These are phyloP conservation scores for Emydura subglobosa DNA, from an alignment of 2,113 vertebrate genomes.

Conservation along the genomic window DNA sequence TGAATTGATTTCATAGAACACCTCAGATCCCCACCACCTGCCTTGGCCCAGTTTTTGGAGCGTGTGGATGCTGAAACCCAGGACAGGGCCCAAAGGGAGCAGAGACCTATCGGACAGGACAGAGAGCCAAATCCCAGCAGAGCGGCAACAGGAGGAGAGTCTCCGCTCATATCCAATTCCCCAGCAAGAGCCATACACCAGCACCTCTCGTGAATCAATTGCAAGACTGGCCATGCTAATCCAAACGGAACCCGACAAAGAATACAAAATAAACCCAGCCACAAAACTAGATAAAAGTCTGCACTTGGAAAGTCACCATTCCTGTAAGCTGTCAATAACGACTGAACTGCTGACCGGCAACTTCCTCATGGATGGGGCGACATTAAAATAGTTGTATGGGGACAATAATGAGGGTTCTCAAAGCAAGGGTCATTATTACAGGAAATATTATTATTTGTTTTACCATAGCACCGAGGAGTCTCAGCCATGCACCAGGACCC, in stretches of 20 bases:
- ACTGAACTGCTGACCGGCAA: background rate
- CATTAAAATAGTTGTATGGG: background rate
- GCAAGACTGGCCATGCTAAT: background rate
- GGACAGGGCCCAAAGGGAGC: too few species aligned
- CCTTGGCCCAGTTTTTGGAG: background rate
- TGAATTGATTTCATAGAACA: background rate
- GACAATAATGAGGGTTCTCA: background rate
- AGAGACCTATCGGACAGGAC: background rate
- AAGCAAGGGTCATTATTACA: background rate
- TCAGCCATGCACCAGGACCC: background rate
- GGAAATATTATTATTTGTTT: background rate
- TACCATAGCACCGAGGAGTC: background rate
- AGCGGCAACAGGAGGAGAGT: background rate
- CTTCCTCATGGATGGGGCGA: background rate
- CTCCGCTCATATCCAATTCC: background rate
- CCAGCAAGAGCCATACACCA: background rate
- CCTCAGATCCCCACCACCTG: background rate
- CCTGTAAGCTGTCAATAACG: background rate
- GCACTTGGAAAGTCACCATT: background rate
- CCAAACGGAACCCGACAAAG: background rate
- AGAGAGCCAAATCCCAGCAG: background rate
- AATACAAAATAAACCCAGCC: background rate
- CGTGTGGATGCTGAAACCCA: background rate
- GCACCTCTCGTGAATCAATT: background rate
- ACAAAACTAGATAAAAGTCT: background rate